A percentile compares a stretch with the other conserved stretches of the same genome.
Evolutionary conservation across 1,140 invertebrate species (phyloP).

Genomic region (Andrena cerasifolii): DNA sequence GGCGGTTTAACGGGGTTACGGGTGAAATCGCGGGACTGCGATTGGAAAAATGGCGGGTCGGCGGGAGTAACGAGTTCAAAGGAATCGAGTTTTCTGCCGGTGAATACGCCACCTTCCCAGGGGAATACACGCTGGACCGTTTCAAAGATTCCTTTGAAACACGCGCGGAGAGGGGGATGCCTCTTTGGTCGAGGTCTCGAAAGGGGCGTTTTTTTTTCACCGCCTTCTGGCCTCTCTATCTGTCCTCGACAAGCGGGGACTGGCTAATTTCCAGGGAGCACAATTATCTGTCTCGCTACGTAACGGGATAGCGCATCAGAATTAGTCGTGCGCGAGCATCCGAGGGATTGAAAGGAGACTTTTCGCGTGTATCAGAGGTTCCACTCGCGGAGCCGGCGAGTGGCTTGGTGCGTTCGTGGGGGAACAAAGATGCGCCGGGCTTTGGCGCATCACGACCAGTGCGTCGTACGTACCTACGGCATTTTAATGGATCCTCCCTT

Average conservation of each 20-base stretch:
- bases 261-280: constrained; percentile 2
- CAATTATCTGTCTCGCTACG: constrained; percentile 6
- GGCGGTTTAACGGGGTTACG: background rate
- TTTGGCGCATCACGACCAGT: too few species aligned
- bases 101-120: background rate
- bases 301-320: background rate
- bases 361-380: background rate
- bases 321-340: background rate
- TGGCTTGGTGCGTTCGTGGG: background rate
- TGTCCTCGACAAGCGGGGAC: background rate
- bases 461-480: too few species aligned
- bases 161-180: too few species aligned
- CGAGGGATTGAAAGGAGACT: background rate
- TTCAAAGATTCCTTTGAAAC: constrained; percentile 28
- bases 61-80: constrained; percentile 14
- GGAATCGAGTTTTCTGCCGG: constrained; percentile 3
- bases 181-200: constrained; percentile 2
- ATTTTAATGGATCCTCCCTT: too few species aligned
- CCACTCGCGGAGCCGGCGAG: too few species aligned
- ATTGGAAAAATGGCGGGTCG: background rate
- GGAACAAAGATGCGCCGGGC: background rate
- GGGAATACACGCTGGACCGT: background rate
- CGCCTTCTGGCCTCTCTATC: too few species aligned
- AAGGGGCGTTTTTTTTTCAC: background rate
- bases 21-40: background rate